These are phyloP conservation scores for Motacilla alba DNA, from an alignment of 2,113 vertebrate genomes.

Conservation along the genomic window DNA sequence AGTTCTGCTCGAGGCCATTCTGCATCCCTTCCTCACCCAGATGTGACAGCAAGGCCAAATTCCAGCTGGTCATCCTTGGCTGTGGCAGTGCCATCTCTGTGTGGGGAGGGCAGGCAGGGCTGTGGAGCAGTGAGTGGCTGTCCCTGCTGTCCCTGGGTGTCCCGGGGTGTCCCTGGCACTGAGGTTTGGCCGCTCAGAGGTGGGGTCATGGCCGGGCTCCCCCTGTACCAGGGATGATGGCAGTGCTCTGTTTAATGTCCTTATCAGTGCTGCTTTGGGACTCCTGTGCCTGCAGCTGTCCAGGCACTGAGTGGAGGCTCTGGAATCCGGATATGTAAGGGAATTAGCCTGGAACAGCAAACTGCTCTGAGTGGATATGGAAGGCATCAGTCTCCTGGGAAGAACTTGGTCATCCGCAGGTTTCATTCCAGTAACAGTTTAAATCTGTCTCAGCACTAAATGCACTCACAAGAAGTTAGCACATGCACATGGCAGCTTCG, in stretches of 20 bases:
- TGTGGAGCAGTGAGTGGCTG: background rate
- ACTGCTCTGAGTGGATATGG: background rate
- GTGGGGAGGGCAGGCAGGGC: background rate
- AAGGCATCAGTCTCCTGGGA: background rate
- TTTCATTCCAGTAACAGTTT: background rate
- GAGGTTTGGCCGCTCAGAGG: rapidly evolving
- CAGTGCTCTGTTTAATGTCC: background rate
- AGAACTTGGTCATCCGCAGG: background rate
- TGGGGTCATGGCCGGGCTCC: background rate
- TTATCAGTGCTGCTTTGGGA: background rate
- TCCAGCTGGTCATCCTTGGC: background rate
- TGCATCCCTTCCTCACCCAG: background rate
- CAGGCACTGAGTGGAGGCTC: background rate
- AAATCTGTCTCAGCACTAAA: background rate
- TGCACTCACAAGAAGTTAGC: background rate
- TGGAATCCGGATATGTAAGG: background rate
- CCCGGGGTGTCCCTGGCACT: background rate
- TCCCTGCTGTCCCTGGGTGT: background rate
- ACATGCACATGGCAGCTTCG: background rate
- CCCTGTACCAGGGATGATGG: background rate
- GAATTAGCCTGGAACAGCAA: background rate
- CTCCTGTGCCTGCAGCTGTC: background rate
- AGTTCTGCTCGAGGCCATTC: background rate
- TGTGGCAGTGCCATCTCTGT: background rate
- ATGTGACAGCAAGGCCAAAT: background rate